Conservation (phyloP, 1,140 invertebrate genomes). For the Drosophila suzukii region DNA sequence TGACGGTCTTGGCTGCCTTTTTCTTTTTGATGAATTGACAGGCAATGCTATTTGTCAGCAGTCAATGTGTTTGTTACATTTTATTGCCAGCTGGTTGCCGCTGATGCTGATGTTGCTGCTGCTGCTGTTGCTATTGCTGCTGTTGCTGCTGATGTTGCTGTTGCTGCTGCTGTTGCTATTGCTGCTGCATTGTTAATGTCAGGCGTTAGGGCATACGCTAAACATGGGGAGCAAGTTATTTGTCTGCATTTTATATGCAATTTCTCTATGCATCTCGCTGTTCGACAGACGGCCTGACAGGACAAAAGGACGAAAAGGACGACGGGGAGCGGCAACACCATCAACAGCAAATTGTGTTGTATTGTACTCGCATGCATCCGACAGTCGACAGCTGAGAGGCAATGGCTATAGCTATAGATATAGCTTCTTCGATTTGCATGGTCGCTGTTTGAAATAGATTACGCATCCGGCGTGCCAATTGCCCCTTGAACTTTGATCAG, state of each 20-base stretch:
- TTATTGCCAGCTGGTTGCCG: conserved; percentile 75
- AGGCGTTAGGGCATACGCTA: conserved; percentile 59
- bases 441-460: conserved; percentile 71
- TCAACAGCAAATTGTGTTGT: conserved; percentile 78
- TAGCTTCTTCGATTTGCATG: conserved; percentile 68
- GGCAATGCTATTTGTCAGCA: conserved; percentile 84
- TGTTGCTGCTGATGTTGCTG: conserved; percentile 2
- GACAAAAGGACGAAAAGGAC: conserved; percentile 30
- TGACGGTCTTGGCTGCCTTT: conserved; percentile 41
- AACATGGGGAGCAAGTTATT: conserved; percentile 68
- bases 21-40: conserved; percentile 83
- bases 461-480: conserved; percentile 78
- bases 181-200: conserved; percentile 71
- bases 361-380: conserved; percentile 61
- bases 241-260: conserved; percentile 79
- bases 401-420: conserved; percentile 28
- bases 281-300: conserved; percentile 61
- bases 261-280: conserved; percentile 59
- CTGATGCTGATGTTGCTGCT: conserved; percentile 24
- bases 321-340: conserved; percentile 17
- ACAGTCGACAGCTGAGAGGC: conserved; percentile 63
- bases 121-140: conserved; percentile 5
- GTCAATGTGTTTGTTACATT: conserved; percentile 84
- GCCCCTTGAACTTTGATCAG: conserved; percentile 52
- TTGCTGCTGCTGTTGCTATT: conserved; percentile 3